A percentile compares a stretch with the other conserved stretches of the same genome.
These are phyloP conservation scores for Nomada fucata DNA, from an alignment of 2,888 invertebrate genomes.

Conservation along the genomic window DNA sequence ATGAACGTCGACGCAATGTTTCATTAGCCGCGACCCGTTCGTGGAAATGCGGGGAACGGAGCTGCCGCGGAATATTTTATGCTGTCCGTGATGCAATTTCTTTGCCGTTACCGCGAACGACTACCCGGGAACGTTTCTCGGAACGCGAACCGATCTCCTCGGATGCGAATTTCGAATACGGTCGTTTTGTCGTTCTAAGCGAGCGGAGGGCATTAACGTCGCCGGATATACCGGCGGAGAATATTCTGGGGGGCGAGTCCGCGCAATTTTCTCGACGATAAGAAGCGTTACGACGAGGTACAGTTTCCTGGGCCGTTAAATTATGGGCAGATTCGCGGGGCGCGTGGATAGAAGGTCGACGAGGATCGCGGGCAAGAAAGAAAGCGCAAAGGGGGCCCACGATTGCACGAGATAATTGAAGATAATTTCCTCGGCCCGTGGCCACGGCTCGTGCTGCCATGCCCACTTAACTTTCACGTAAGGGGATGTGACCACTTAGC, in stretches of 20 bases:
- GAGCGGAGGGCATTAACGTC: no score
- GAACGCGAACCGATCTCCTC: constrained; percentile 4
- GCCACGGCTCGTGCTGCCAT: constrained; percentile 77
- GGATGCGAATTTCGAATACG: neutral
- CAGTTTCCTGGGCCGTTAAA: neutral
- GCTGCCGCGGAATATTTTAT: constrained; percentile 16
- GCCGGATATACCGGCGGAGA: no score
- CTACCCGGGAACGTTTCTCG: constrained; percentile 6
- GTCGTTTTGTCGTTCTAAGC: no score
- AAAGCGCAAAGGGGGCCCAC: constrained; percentile 33
- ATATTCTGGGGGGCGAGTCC: no score
- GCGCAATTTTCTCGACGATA: no score
- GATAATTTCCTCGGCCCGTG: constrained; percentile 79
- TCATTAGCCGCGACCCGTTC: constrained; percentile 43
- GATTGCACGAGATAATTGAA: constrained; percentile 79
- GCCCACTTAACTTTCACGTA: constrained; percentile 81
- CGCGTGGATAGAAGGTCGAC: constrained; percentile 2
- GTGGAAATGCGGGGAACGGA: constrained; percentile 33
- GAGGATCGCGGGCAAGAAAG: constrained; percentile 25
- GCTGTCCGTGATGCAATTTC: constrained; percentile 25
- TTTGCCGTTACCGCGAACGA: constrained; percentile 19
- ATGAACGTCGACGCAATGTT: constrained; percentile 62
- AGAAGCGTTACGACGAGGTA: neutral
- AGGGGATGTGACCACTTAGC: constrained; percentile 78
- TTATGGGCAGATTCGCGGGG: constrained; percentile 4